Evolutionary conservation across 2,888 invertebrate genomes (phyloP).

Genomic region (Drosophila macrospina): DNA sequence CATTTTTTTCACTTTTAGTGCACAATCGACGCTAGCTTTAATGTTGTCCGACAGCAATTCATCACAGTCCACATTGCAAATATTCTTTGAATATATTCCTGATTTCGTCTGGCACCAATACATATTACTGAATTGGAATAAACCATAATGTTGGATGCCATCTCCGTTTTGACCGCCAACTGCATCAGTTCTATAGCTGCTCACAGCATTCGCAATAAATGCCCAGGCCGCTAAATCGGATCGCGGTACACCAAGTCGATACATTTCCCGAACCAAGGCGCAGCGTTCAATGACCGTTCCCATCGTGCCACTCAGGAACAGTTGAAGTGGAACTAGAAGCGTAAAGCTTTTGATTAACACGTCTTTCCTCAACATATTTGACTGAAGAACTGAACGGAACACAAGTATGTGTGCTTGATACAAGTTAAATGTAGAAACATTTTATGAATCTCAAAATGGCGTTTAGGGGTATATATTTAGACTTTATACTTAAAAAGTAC

Average conservation of each 20-base stretch:
- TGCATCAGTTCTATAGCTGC: background rate
- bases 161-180: background rate
- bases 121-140: background rate
- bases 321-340: background rate
- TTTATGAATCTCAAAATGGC: no score
- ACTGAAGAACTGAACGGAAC: background rate
- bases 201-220: background rate
- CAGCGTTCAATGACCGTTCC: background rate
- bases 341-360: background rate
- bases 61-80: background rate
- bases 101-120: background rate
- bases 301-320: background rate
- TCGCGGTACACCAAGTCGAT: background rate
- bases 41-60: conserved; percentile 2
- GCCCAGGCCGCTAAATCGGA: background rate
- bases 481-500: no score
- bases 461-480: no score
- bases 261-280: background rate
- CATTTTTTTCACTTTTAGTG: background rate
- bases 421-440: no score
- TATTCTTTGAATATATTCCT: background rate
- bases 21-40: conserved; percentile 5
- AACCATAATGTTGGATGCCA: background rate
- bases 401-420: no score
- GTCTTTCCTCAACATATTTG: background rate